A percentile compares a stretch with the other conserved stretches of the same genome.
Evolutionary conservation across 2,113 vertebrate species (phyloP).

Genomic region (Bufo bufo): DNA sequence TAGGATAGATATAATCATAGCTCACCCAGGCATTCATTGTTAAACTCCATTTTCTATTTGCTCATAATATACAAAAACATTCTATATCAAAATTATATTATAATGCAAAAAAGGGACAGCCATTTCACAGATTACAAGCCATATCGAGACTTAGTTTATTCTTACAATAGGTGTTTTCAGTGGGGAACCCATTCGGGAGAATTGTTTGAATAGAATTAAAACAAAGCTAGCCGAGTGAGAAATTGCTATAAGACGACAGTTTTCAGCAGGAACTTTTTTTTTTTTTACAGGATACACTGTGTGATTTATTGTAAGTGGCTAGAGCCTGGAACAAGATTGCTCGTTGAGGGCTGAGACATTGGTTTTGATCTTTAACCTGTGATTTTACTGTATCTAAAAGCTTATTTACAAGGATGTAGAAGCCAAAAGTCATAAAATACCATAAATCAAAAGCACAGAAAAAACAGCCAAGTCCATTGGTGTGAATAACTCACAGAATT

Average conservation of each 20-base stretch:
- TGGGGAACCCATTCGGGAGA: slow-evolving; percentile 7
- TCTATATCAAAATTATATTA: slow-evolving; percentile 34
- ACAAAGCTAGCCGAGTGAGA: slow-evolving; percentile 3
- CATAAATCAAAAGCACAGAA: not conserved
- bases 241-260: not conserved
- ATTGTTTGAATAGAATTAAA: not conserved
- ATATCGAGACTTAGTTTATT: slow-evolving; percentile 19
- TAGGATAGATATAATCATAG: slow-evolving; percentile 53
- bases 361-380: not conserved
- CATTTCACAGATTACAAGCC: slow-evolving; percentile 19
- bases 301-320: not conserved
- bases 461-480: not conserved
- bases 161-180: slow-evolving; percentile 12
- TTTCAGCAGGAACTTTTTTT: not conserved
- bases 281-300: not conserved
- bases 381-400: not conserved
- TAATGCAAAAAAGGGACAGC: slow-evolving; percentile 11
- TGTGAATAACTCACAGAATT: not conserved
- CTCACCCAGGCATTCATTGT: slow-evolving; percentile 51
- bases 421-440: not conserved
- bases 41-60: slow-evolving; percentile 55
- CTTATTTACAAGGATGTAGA: not conserved
- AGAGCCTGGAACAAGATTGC: not conserved
- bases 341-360: not conserved
- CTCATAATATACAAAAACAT: slow-evolving; percentile 52